Base-by-base conservation (phyloP, 2,797 vertebrate genomes). In the Mionectes olivaceus region DNA sequence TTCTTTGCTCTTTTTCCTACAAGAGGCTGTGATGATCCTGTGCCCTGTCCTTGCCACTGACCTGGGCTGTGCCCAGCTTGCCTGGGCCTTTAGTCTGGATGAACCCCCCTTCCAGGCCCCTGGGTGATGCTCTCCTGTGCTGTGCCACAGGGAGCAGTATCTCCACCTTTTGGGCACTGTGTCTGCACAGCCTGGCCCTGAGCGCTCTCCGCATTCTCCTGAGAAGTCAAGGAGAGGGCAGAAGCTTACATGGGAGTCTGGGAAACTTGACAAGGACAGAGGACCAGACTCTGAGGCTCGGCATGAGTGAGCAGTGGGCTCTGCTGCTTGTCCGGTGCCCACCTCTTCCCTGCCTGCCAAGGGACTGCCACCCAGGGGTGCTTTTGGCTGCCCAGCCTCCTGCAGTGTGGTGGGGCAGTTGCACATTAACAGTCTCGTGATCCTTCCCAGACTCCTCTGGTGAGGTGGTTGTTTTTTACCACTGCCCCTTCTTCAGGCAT, bases 21-120 rank as follows among this genome's bases (percentile, higher is more conserved):
- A 37, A 28, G 65, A 70, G 10, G 5, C 56, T 80, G 47, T 0
- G 1, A 43, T 59, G 41, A 92, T 12, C 11, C 32, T 0, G 0
- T 75, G n/a, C 19, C 19, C n/a, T 3, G 0, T 52, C 60, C 57
- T 43, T 69, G 18, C 39, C 57, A 65, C 65, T 78, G 79, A 15
- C 10, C 35, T 27, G 56, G 10, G 25, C 65, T 53, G 56, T n/a
- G 11, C 33, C 37, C 15, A 9, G 11, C 55, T 71, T 37, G 44
- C 9, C n/a, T 17, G 27, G 44, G 32, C 69, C 57, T 14, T 37
- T 55, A 39, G 19, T 39, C 9, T 52, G n/a, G 27, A 13, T 24
- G 10, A 35, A 27, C 32, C 21, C 15, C 21, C 80, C 41, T 68
- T 43, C 27, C 67, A 50, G 39, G 60, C 33, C 41, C 9, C 33